Conservation (phyloP, 2,113 vertebrate genomes). For the Phylloscopus whistleri region DNA sequence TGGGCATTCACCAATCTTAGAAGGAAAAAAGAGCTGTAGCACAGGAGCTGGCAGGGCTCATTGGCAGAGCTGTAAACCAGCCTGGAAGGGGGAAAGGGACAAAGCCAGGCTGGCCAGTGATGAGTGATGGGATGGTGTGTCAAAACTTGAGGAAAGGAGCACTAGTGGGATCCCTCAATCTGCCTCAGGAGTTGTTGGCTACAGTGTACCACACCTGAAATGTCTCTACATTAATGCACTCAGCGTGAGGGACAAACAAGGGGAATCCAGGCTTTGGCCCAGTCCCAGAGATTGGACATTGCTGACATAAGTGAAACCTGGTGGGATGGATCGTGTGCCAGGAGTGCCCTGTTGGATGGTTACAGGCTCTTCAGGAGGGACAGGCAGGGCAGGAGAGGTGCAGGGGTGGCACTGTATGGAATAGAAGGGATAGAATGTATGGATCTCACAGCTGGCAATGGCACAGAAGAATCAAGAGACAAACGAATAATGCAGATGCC, state of each 20-base stretch:
- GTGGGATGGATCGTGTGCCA: neutral
- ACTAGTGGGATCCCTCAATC: neutral
- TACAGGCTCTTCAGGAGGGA: too few relatives aligned
- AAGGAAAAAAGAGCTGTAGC: neutral
- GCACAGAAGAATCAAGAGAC: too few relatives aligned
- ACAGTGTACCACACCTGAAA: neutral
- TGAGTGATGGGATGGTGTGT: neutral
- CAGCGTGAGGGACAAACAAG: neutral
- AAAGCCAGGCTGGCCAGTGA: neutral
- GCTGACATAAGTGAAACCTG: neutral
- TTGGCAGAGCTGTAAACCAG: neutral
- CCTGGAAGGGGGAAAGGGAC: neutral
- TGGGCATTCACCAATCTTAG: neutral
- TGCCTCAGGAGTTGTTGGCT: neutral
- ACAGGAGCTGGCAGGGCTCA: neutral
- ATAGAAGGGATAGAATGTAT: too few relatives aligned
- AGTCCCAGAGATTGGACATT: neutral
- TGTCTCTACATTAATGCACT: neutral
- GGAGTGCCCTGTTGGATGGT: neutral
- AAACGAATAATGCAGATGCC: neutral
- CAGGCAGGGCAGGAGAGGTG: too few relatives aligned
- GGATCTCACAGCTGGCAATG: too few relatives aligned
- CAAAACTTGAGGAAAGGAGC: neutral
- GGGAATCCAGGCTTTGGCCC: neutral
- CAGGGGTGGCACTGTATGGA: too few relatives aligned